Base-by-base conservation (phyloP, 2,888 invertebrate genomes). In the Acrobeloides nanus region DNA sequence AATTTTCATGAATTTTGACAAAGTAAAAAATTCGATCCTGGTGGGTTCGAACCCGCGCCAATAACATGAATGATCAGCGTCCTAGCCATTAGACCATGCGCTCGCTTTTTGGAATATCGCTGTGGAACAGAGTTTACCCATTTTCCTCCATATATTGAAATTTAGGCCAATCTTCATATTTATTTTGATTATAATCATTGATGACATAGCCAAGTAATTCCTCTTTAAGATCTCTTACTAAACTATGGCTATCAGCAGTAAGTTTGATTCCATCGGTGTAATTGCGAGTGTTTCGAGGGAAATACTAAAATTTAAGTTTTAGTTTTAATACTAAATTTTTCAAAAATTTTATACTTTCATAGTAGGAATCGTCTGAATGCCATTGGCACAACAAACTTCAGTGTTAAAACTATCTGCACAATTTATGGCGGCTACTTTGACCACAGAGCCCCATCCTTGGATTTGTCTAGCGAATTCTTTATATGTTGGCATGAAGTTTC, bases 401-500 rank as follows among this genome's bases (percentile, higher is more conserved):
- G 57, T 53, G 40, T 71, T 71, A 53, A 59, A 70, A 23, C 53
- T 51, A 54, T 71, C 71, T 27, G 71, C 71, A 38, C 70, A 70
- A 44, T 70, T 71, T 45, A 70, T 66, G 24, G 64, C 70, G 6
- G 66, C 60, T 7, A 69, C 57, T 26, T 51, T 49, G 21, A 53
- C 54, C 10, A 62, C 57, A 15, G 51, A 49, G 23, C 44, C 32
- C 60, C 60, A 60, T 10, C 42, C 29, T 23, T 38, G 34, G 17
- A 74, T 62, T 38, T 70, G 61, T 7, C 78, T 78, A 0, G 87
- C 89, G 45, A 92, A 77, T 23, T 80, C 77, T 74, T 87, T 89
- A 81, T 84, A 95, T 37, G 55, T 70, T 0, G 90, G 89, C 0
- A 90, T 87, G 76, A 89, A 95, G 24, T 84, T 79, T 62, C 85